phyloP scores from a whole-genome alignment of 2,797 vertebrate genomes.

The Pitangus sulphuratus region DNA sequence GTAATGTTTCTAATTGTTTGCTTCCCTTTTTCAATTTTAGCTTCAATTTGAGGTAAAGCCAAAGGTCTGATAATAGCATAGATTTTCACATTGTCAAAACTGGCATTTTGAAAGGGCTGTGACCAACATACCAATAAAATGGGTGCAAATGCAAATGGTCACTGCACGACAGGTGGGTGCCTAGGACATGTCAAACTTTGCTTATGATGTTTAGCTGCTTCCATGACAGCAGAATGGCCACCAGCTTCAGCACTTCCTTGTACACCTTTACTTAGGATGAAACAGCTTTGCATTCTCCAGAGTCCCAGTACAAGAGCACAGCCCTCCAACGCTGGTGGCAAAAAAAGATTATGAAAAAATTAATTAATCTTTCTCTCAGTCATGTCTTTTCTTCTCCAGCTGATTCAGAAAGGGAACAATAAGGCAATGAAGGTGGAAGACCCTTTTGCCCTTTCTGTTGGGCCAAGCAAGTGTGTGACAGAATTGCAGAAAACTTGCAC shows the following conservation, averaged over 20 bases:
- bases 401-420: neutral
- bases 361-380: neutral
- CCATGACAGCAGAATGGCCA: neutral
- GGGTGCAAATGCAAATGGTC: neutral
- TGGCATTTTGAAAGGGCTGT: neutral
- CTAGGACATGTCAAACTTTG: neutral
- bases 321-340: neutral
- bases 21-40: neutral
- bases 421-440: neutral
- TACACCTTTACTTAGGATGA: neutral
- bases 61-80: neutral
- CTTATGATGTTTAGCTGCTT: neutral
- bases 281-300: neutral
- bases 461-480: fast-evolving
- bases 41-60: neutral
- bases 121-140: neutral
- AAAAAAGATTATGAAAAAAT: neutral
- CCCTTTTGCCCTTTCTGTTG: neutral
- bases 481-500: neutral
- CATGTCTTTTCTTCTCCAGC: neutral
- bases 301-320: neutral
- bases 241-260: neutral
- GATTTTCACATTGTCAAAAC: neutral
- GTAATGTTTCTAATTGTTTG: neutral
- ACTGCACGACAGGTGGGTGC: neutral